Evolutionary conservation across 2,113 vertebrate species (phyloP).

Genomic region (Nesogale talazaci): DNA sequence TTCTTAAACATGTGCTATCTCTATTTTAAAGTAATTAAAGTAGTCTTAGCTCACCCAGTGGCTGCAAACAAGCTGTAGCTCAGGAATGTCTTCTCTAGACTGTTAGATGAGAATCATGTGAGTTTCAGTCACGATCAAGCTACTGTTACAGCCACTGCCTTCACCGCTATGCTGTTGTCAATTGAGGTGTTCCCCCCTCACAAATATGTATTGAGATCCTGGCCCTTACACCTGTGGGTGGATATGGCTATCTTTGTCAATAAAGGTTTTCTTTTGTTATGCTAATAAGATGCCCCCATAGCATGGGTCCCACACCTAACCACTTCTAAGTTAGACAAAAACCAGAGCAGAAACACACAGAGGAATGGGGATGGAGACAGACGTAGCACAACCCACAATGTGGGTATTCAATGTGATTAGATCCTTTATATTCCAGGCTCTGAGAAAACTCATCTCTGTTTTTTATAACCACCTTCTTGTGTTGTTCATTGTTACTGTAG

Average conservation of each 20-base stretch:
- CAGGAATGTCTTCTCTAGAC: neutral
- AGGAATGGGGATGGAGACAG: neutral
- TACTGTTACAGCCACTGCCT: neutral
- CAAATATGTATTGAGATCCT: neutral
- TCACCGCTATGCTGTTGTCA: neutral
- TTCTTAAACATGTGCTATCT: no score
- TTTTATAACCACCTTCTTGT: neutral
- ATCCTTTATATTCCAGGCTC: neutral
- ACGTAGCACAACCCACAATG: neutral
- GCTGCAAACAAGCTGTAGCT: neutral
- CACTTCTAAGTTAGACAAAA: neutral
- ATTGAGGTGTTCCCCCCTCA: neutral
- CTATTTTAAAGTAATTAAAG: no score
- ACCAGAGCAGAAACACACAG: neutral
- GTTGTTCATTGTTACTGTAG: neutral
- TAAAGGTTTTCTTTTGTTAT: neutral
- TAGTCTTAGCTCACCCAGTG: neutral
- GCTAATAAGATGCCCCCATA: neutral
- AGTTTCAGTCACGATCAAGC: neutral
- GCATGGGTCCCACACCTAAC: neutral
- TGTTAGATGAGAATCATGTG: neutral
- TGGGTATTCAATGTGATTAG: neutral
- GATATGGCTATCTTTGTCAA: neutral
- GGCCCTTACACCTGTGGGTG: neutral
- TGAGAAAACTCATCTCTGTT: neutral